phyloP scores from a whole-genome alignment of 2,797 vertebrate species.

The Helicolenus hilgendorfi region DNA sequence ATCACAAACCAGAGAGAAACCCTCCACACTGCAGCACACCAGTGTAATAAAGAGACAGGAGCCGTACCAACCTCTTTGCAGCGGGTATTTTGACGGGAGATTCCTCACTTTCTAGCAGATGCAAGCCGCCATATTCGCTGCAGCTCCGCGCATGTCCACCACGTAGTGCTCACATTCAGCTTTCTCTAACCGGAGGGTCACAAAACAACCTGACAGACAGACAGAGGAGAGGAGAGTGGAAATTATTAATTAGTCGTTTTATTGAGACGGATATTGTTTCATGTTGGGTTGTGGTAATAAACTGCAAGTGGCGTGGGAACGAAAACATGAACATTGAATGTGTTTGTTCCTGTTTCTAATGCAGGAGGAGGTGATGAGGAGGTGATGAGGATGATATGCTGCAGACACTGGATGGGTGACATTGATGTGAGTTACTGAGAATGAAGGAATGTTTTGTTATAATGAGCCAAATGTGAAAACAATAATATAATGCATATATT shows the following conservation, averaged over 20 bases:
- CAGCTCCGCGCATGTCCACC: slow-evolving; percentile 89
- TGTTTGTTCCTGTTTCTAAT: slow-evolving; percentile 6
- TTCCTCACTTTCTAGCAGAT: slow-evolving; percentile 85
- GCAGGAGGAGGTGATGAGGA: not conserved
- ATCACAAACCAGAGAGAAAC: slow-evolving; percentile 15
- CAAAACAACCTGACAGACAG: not conserved
- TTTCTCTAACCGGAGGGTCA: slow-evolving; percentile 55
- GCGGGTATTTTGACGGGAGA: slow-evolving; percentile 71
- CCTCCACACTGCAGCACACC: not conserved
- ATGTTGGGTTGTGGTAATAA: slow-evolving; percentile 50
- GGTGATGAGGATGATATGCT: not conserved
- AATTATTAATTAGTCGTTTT: slow-evolving; percentile 32
- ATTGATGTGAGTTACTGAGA: not conserved
- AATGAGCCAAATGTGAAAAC: not conserved
- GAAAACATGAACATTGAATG: slow-evolving; percentile 58
- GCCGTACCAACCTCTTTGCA: slow-evolving; percentile 77
- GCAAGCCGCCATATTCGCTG: slow-evolving; percentile 89
- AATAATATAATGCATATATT: not conserved
- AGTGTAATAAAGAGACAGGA: slow-evolving; percentile 40
- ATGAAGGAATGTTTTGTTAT: not conserved
- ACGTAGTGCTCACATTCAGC: slow-evolving; percentile 79
- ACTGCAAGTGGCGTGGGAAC: slow-evolving; percentile 61
- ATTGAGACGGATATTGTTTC: slow-evolving; percentile 1
- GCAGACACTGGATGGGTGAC: slow-evolving; percentile 2
- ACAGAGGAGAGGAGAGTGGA: not conserved